phyloP scores from a whole-genome alignment of 2,888 invertebrate genomes.

The Chrysodeixis includens region DNA sequence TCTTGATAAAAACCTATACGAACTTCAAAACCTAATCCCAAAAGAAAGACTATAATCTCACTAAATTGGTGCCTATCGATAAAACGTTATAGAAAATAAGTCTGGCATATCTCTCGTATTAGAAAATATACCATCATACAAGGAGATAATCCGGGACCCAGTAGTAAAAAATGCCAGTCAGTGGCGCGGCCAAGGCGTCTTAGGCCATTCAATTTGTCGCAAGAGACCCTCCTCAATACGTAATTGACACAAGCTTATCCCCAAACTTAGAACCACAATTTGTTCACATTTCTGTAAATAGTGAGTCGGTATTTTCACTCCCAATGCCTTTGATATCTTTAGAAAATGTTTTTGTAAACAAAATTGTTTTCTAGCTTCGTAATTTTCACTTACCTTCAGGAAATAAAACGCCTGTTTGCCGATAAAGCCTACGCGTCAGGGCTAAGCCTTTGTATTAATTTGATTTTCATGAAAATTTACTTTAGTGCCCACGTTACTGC shows the following conservation, averaged over 20 bases:
- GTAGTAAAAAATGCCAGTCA: constrained; percentile 84
- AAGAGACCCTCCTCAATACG: constrained; percentile 84
- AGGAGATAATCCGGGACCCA: constrained; percentile 74
- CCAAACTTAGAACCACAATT: constrained; percentile 82
- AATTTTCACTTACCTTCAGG: constrained; percentile 30
- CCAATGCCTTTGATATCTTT: constrained; percentile 51
- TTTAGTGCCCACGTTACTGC: constrained; percentile 4
- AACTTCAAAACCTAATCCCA: not conserved
- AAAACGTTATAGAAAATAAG: constrained; percentile 40
- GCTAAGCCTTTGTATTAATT: constrained; percentile 33
- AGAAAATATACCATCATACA: constrained; percentile 71
- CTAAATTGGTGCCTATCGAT: constrained; percentile 38
- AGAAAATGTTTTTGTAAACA: constrained; percentile 55
- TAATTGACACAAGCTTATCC: constrained; percentile 87
- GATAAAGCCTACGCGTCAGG: constrained; percentile 29
- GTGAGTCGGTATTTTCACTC: constrained; percentile 71
- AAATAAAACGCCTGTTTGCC: constrained; percentile 19
- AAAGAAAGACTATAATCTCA: constrained; percentile 20
- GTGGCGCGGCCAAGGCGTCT: constrained; percentile 68
- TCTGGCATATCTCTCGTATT: constrained; percentile 41
- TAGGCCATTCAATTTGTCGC: constrained; percentile 85
- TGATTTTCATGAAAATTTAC: constrained; percentile 41
- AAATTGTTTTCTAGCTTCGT: constrained; percentile 18
- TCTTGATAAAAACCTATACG: constrained; percentile 21
- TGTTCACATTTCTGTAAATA: constrained; percentile 80